These are phyloP conservation scores for Hemicentrotus pulcherrimus DNA, from an alignment of 35 echinoderm and acorn worm species.

Conservation along the genomic window DNA sequence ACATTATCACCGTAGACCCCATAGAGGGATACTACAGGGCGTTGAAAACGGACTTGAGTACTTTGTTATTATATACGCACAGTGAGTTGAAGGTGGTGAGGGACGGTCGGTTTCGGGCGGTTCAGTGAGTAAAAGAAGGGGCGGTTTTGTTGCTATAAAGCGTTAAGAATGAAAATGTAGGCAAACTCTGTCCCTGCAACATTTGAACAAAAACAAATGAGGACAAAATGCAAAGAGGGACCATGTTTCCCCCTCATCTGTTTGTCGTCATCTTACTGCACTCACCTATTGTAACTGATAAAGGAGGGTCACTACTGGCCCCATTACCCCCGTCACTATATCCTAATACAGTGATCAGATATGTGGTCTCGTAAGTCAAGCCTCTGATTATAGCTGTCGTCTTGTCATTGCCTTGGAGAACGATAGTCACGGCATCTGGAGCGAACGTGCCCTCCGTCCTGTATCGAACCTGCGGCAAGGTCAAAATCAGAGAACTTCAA, in stretches of 20 bases:
- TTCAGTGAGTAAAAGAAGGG: not conserved
- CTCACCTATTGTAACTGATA: conserved; percentile 27
- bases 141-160: not conserved
- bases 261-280: not conserved
- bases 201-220: not conserved
- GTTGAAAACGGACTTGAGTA: no score
- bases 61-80: no score
- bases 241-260: not conserved
- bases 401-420: not conserved
- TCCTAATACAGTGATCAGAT: conserved; percentile 21
- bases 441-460: not conserved
- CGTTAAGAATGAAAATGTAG: no score
- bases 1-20: no score
- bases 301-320: not conserved
- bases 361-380: not conserved
- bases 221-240: no score
- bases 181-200: not conserved
- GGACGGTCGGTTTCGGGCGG: not conserved
- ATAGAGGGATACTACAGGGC: no score
- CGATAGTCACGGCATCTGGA: not conserved
- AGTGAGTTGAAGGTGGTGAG: no score
- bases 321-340: conserved; percentile 43
- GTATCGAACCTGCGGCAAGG: not conserved
- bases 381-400: not conserved
- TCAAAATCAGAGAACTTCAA: not conserved